phyloP scores from a whole-genome alignment of 1,140 invertebrate genomes.

The Drosophila saltans region DNA sequence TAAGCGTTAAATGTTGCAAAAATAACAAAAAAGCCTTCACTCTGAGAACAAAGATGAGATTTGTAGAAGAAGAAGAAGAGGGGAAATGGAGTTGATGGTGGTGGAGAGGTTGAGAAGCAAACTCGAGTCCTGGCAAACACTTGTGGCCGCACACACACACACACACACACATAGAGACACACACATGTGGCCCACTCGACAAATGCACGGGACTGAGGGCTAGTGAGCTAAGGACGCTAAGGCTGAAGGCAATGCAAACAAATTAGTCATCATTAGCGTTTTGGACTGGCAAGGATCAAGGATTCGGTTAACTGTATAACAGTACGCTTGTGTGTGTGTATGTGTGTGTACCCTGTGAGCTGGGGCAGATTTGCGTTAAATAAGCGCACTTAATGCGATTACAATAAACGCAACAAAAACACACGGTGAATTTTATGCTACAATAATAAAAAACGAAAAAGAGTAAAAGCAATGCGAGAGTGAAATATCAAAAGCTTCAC shows the following conservation, averaged over 20 bases:
- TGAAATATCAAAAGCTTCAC: conserved; percentile 20
- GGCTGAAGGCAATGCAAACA: conserved; percentile 66
- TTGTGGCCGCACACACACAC: conserved; percentile 56
- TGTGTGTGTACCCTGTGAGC: conserved; percentile 25
- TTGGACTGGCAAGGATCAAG: conserved; percentile 52
- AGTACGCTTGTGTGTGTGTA: background rate
- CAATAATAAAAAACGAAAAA: background rate
- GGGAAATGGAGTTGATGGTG: background rate
- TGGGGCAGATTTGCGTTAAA: conserved; percentile 79
- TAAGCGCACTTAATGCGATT: conserved; percentile 82
- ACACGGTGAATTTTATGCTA: background rate
- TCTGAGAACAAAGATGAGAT: conserved; percentile 11
- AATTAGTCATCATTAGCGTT: conserved; percentile 81
- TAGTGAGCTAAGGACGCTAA: conserved; percentile 26
- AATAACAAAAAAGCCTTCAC: conserved; percentile 64
- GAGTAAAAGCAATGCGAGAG: background rate
- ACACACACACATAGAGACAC: conserved; percentile 2
- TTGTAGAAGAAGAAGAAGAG: background rate
- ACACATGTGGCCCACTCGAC: conserved; percentile 56
- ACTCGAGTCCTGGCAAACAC: conserved; percentile 57
- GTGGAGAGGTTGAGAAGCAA: conserved; percentile 1
- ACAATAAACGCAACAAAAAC: conserved; percentile 66
- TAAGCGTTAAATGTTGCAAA: conserved; percentile 81
- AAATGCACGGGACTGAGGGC: background rate
- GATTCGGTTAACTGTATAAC: conserved; percentile 11